Evolutionary conservation across 2,113 vertebrate species (phyloP).

Genomic region (Neodon shergylaensis): DNA sequence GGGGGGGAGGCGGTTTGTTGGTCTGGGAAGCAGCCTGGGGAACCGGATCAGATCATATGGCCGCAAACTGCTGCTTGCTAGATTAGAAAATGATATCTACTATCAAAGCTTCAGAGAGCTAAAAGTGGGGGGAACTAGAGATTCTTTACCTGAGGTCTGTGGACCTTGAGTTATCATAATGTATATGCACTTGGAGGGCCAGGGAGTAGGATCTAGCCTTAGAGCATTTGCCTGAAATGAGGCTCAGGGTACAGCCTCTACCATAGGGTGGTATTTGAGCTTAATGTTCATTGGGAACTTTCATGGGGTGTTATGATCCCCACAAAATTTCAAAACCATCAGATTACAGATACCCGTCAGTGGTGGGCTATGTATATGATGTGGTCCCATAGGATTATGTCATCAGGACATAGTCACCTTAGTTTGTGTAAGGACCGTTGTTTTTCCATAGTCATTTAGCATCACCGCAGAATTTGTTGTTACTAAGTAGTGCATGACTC

Average conservation of each 20-base stretch:
- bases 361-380: not conserved
- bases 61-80: not conserved
- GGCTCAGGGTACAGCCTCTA: not conserved
- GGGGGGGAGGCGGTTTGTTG: not conserved
- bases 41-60: not conserved
- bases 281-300: slow-evolving; percentile 46
- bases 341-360: not conserved
- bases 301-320: not conserved
- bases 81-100: not conserved
- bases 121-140: not conserved
- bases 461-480: not conserved
- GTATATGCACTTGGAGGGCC: accelerated
- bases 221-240: not conserved
- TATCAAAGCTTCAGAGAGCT: not conserved
- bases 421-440: not conserved
- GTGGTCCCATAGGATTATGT: not conserved
- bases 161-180: not conserved
- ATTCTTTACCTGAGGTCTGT: not conserved
- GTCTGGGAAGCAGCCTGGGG: not conserved
- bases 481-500: not conserved
- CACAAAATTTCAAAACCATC: not conserved
- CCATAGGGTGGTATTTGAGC: not conserved
- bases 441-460: not conserved
- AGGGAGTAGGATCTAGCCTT: not conserved
- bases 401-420: not conserved